phyloP scores from a whole-genome alignment of 30 jellyfish, hydroid and myxozoan genomes.

The Turritopsis dohrnii region DNA sequence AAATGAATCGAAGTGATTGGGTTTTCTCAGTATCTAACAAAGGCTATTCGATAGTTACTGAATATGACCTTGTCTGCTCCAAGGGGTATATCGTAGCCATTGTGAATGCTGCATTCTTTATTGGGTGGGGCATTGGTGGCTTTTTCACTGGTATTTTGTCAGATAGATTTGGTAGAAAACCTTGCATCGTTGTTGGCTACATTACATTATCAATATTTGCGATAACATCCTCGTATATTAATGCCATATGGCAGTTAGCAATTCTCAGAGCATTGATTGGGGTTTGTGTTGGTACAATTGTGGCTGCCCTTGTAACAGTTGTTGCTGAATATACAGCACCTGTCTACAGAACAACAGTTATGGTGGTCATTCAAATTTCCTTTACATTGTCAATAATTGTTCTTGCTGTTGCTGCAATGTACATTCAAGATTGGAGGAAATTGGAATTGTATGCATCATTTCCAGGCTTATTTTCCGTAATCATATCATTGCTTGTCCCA shows the following conservation, averaged over 20 bases:
- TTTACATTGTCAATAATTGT: background rate
- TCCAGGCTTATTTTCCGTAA: background rate
- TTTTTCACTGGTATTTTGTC: background rate
- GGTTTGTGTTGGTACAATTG: background rate
- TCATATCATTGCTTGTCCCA: background rate
- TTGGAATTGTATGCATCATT: background rate
- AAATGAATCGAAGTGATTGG: slow-evolving; percentile 15
- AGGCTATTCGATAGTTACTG: slow-evolving; percentile 8
- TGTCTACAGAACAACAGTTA: background rate
- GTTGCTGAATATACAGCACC: background rate
- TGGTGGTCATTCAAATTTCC: background rate
- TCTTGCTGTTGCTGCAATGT: background rate
- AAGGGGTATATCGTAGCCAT: slow-evolving; percentile 6
- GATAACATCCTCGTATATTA: slow-evolving; percentile 1
- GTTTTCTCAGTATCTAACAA: background rate
- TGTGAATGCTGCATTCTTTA: background rate
- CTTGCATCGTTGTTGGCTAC: background rate
- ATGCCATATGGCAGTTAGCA: slow-evolving; percentile 13
- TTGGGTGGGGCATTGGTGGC: slow-evolving; percentile 14
- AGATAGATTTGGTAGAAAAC: slow-evolving; percentile 15
- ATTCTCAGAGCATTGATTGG: slow-evolving; percentile 6
- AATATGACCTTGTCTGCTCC: slow-evolving; percentile 16
- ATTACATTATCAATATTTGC: background rate
- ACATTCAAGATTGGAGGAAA: slow-evolving; percentile 5
- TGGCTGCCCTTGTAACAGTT: background rate